These are phyloP conservation scores for Scelioninae gen. 1 DNA, from an alignment of 2,888 invertebrate genomes.

Conservation along the genomic window DNA sequence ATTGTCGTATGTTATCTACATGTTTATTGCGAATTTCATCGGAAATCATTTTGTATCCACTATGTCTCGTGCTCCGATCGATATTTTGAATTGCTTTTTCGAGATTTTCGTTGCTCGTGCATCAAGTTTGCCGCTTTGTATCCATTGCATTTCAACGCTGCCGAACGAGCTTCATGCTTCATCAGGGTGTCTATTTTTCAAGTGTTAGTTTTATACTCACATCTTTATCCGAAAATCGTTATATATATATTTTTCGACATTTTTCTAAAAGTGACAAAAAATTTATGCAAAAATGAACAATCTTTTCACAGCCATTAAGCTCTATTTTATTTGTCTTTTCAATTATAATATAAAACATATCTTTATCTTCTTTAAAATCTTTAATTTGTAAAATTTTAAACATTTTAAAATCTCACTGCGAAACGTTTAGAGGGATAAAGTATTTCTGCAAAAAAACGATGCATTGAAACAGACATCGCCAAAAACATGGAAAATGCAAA, in stretches of 20 bases:
- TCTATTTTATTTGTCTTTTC: too few relatives aligned
- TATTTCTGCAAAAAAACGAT: constrained; percentile 38
- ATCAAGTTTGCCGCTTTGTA: constrained; percentile 52
- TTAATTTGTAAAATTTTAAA: not conserved
- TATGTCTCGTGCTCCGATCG: too few relatives aligned
- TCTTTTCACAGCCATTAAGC: not conserved
- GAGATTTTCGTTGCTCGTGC: too few relatives aligned
- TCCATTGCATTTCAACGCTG: constrained; percentile 42
- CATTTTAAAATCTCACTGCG: not conserved
- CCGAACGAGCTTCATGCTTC: constrained; percentile 52
- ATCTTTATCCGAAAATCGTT: constrained; percentile 32
- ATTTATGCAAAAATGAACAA: not conserved
- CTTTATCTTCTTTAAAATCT: not conserved
- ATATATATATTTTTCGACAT: constrained; percentile 11
- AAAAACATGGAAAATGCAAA: constrained; percentile 68
- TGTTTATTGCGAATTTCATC: too few relatives aligned
- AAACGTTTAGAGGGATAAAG: constrained; percentile 24
- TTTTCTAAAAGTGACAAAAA: constrained; percentile 8
- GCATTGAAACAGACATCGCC: constrained; percentile 54
- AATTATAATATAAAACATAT: too few relatives aligned
- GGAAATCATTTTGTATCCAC: too few relatives aligned
- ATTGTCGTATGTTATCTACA: too few relatives aligned
- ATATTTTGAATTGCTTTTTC: too few relatives aligned
- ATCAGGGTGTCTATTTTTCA: constrained; percentile 51
- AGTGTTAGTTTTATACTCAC: constrained; percentile 29